phyloP scores from a whole-genome alignment of 35 echinoderm and acorn worm species.

The Antedon bifida region DNA sequence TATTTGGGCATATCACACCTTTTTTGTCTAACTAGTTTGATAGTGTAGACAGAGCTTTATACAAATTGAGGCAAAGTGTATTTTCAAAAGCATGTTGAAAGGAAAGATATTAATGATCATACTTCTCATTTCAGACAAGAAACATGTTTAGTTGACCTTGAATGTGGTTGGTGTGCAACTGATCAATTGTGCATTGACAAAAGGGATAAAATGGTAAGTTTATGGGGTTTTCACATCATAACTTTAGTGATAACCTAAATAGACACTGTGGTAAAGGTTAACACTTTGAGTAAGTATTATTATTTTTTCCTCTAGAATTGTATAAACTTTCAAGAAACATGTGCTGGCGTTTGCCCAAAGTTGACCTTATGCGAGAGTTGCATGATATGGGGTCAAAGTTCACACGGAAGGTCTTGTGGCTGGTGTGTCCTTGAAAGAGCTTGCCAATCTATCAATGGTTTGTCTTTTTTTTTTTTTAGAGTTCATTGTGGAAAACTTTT shows the following conservation, averaged over 20 bases:
- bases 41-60: too few species aligned
- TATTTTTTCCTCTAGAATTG: not conserved
- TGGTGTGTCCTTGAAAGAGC: conserved; percentile 71
- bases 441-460: conserved; percentile 50
- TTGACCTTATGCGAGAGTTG: conserved; percentile 51
- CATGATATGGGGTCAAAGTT: conserved; percentile 34
- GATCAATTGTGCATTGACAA: not conserved
- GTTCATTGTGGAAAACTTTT: too few species aligned
- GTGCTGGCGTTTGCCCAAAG: conserved; percentile 37
- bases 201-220: not conserved
- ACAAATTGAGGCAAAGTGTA: too few species aligned
- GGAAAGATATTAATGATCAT: too few species aligned
- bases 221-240: too few species aligned
- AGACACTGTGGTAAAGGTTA: too few species aligned
- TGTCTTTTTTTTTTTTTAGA: not conserved
- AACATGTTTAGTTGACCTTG: conserved; percentile 25
- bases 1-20: too few species aligned
- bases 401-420: conserved; percentile 39
- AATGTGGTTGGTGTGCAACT: conserved; percentile 41
- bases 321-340: not conserved
- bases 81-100: too few species aligned
- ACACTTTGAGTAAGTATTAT: too few species aligned
- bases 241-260: too few species aligned
- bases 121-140: conserved; percentile 21
- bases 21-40: too few species aligned